Evolutionary conservation across 2,113 vertebrate species (phyloP).

Genomic region (Erythrocercus mccallii): DNA sequence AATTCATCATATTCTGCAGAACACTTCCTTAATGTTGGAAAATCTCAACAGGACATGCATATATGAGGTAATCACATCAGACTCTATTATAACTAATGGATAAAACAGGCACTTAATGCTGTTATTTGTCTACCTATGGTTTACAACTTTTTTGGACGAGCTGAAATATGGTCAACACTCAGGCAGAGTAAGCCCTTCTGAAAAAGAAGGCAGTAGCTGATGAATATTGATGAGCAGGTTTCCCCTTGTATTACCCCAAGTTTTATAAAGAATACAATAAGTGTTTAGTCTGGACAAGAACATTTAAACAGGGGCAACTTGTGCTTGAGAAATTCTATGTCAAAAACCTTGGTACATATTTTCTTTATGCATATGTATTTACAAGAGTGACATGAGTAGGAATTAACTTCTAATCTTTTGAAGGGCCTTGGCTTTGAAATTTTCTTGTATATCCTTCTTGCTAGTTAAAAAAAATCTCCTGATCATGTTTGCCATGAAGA

Average conservation of each 20-base stretch:
- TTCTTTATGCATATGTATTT: background rate
- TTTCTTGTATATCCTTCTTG: background rate
- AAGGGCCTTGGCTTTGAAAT: background rate
- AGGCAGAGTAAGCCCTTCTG: background rate
- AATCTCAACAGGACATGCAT: background rate
- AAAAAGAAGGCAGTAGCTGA: background rate
- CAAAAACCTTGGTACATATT: background rate
- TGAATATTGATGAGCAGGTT: background rate
- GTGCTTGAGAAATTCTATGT: background rate
- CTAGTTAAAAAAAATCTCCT: background rate
- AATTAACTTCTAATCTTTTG: background rate
- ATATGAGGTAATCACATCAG: background rate
- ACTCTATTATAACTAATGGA: background rate
- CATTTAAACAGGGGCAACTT: background rate
- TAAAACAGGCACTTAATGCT: background rate
- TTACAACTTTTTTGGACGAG: background rate
- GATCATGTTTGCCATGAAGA: background rate
- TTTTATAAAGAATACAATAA: background rate
- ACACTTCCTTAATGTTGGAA: background rate
- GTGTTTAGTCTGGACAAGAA: background rate
- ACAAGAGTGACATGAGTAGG: background rate
- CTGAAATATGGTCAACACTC: background rate
- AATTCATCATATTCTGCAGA: background rate
- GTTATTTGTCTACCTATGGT: background rate
- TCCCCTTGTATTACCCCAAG: background rate